Base-by-base conservation (phyloP, 2,888 invertebrate species). In the Cylindroiulus punctatus region DNA sequence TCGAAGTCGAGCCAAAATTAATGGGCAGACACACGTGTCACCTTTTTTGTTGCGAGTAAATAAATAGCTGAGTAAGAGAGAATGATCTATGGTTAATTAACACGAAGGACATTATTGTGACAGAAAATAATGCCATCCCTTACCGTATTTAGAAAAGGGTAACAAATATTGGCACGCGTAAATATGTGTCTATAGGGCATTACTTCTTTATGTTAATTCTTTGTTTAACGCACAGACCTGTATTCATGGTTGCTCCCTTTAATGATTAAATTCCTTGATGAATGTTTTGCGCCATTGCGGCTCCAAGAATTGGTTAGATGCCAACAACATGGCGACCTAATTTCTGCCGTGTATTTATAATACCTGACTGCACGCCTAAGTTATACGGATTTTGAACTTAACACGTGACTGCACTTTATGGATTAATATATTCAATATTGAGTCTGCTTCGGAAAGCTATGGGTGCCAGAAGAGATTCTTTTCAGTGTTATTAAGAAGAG, bases 251-350 rank as follows among this genome's bases (percentile, higher is more conserved):
- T 65, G 65, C 65, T 65, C 65, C 65, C 65, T 26, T 19, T 65
- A 65, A 65, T 65, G 65, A 65, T 10, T 65, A 5, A 22, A 26
- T 26, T 65, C 65, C 26, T 65, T 26, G 65, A 65, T 65, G 65
- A 65, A 65, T 65, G 65, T 26, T 65, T 65, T 65, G 65, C 65
- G 65, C 65, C 65, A 65, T 65, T 65, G 65, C 65, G 65, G 65
- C 65, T 65, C 65, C 65, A 26, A 65, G 5, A 65, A 65, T 65
- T 65, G 65, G 65, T 26, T 10, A n/a, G 1, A 65, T 65, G 65
- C 65, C 65, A 65, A 52, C 1, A 65, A 65, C 26, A 65, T n/a
- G 26, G 65, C 65, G 65, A 26, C 65, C 65, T 65, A 65, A 65
- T 65, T 65, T 65, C n/a, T 26, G 12, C 22, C 7, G 8, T n/a